Conservation (phyloP, 2,888 invertebrate species). For the Apodemia zela region DNA sequence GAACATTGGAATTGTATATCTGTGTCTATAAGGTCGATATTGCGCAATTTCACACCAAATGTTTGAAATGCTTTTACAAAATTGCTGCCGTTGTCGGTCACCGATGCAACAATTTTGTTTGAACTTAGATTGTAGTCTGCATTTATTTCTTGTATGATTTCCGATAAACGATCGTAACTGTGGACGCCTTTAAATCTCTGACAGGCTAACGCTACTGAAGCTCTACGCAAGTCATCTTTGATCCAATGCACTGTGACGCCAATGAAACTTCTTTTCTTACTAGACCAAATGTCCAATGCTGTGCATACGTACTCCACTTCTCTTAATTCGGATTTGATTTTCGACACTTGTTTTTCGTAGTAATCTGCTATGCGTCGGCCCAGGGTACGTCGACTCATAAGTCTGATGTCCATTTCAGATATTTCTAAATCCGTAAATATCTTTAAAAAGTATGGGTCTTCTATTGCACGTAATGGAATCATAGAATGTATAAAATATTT, state of each 20-base stretch:
- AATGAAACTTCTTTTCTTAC: slow-evolving; percentile 31
- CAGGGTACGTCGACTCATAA: too few species aligned
- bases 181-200: slow-evolving; percentile 26
- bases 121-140: slow-evolving; percentile 23
- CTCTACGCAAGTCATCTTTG: slow-evolving; percentile 25
- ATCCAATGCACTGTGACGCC: slow-evolving; percentile 33
- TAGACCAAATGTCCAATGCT: slow-evolving; percentile 30
- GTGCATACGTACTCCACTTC: slow-evolving; percentile 29
- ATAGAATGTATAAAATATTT: too few species aligned
- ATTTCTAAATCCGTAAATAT: too few species aligned
- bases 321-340: slow-evolving; percentile 24
- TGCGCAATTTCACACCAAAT: slow-evolving; percentile 23
- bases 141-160: slow-evolving; percentile 24
- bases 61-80: slow-evolving; percentile 26
- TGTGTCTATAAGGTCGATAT: slow-evolving; percentile 19
- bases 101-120: slow-evolving; percentile 25
- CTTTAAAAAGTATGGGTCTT: too few species aligned
- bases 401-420: too few species aligned
- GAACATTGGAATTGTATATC: slow-evolving; percentile 18
- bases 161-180: slow-evolving; percentile 27
- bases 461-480: too few species aligned
- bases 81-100: slow-evolving; percentile 27
- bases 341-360: slow-evolving; percentile 20
- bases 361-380: slow-evolving; percentile 26
- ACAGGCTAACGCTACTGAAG: slow-evolving; percentile 25